These are phyloP conservation scores for Drosophila micromelanica DNA, from an alignment of 1,140 invertebrate species.

Conservation along the genomic window DNA sequence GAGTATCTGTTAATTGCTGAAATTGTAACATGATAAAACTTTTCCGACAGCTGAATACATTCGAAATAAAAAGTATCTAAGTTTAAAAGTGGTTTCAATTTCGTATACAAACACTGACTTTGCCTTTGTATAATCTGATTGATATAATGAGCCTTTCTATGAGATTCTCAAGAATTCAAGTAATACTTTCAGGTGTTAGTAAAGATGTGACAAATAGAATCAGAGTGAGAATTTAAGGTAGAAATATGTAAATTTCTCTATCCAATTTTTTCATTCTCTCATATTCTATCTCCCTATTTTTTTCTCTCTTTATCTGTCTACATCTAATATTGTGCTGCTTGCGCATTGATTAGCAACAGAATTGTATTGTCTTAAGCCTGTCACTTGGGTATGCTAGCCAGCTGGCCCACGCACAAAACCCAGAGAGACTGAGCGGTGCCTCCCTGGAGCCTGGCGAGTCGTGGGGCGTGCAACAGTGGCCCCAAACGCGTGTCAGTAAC, in stretches of 20 bases:
- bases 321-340: constrained; percentile 16
- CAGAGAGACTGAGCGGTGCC: constrained; percentile 5
- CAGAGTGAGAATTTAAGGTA: too few species aligned
- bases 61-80: background rate
- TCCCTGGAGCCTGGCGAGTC: background rate
- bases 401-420: background rate
- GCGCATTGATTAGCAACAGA: constrained; percentile 37
- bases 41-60: background rate
- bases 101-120: background rate
- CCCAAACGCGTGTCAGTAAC: constrained; percentile 59
- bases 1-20: constrained; percentile 3
- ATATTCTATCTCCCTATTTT: too few species aligned
- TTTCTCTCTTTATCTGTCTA: too few species aligned
- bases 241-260: too few species aligned
- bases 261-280: background rate
- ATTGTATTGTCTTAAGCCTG: constrained; percentile 34
- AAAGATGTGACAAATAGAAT: background rate
- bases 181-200: background rate
- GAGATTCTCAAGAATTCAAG: background rate
- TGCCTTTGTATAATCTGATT: too few species aligned
- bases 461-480: background rate
- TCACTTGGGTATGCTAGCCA: constrained; percentile 6
- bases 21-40: background rate
- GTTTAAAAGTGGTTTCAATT: background rate
- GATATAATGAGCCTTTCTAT: background rate